phyloP scores from a whole-genome alignment of 2,888 invertebrate species.

The Perizoma flavofasciatum region DNA sequence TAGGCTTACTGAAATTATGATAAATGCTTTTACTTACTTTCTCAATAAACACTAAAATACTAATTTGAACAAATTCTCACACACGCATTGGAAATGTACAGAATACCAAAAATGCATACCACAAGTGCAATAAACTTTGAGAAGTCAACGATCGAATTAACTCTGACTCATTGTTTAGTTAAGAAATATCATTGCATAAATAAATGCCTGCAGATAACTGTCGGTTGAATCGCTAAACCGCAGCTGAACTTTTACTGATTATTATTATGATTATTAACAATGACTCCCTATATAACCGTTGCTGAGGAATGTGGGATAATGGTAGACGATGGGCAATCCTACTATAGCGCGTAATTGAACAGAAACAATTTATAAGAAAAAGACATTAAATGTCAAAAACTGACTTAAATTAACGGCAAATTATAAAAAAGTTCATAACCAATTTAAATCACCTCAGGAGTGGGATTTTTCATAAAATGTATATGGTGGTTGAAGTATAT shows the following conservation, averaged over 20 bases:
- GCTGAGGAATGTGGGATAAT: too few relatives aligned
- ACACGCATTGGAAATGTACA: conserved; percentile 5
- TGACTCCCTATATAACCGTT: not conserved
- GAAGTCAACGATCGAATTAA: conserved; percentile 65
- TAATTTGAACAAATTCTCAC: conserved; percentile 7
- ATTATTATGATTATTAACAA: conserved; percentile 11
- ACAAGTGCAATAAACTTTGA: conserved; percentile 66
- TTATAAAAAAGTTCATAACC: too few relatives aligned
- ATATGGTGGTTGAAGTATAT: too few relatives aligned
- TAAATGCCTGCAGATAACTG: conserved; percentile 50
- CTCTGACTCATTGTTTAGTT: conserved; percentile 66
- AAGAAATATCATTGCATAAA: conserved; percentile 55
- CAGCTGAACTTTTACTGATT: conserved; percentile 15
- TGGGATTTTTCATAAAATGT: too few relatives aligned
- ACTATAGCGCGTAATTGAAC: too few relatives aligned
- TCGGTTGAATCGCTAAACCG: conserved; percentile 46
- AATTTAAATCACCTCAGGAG: too few relatives aligned
- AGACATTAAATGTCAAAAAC: too few relatives aligned
- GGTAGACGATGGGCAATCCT: too few relatives aligned
- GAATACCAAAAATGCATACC: conserved; percentile 38
- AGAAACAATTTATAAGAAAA: too few relatives aligned
- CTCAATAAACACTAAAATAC: not conserved
- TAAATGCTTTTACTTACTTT: conserved; percentile 3
- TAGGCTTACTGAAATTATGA: too few relatives aligned
- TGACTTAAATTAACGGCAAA: too few relatives aligned